Base-by-base conservation (phyloP, 2,888 invertebrate species). In the Drosophila nr. perissopoda region DNA sequence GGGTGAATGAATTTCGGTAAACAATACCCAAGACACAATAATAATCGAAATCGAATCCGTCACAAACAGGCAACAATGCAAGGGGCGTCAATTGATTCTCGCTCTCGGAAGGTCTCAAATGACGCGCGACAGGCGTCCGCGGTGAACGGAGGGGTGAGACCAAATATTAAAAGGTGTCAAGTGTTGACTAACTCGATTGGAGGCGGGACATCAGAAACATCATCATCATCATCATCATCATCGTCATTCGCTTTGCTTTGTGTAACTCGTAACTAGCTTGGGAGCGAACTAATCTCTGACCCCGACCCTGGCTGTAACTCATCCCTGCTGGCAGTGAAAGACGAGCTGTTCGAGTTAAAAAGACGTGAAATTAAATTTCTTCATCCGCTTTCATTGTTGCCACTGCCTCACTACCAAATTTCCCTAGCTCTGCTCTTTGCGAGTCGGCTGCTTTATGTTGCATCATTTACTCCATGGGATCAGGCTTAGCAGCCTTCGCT, bases 361-460 rank as follows among this genome's bases (percentile, higher is more conserved):
- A 82, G 89, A 89, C 80, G 87, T 89, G 83, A 91, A 91, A 92
- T 91, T 91, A 91, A 91, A 91, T 91, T 91, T 91, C 88, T 90
- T 90, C 61, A 87, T 85, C 81, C 87, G 89, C 89, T 80, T 83
- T 89, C 76, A 74, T 73, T 85, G 82, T 75, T 76, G 69, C 68
- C 72, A 62, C 61, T 59, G 34, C 36, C 42, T 36, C 40, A 21
- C n/a, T 27, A 10, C 58, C 51, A 29, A 5, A 4, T 38, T 40
- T 29, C 29, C 11, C 38, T n/a, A 6, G n/a, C 33, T 33, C 27
- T 54, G 16, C 16, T 51, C 31, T 16, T 6, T 40, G 33, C 11
- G 48, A 49, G 68, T 56, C 63, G 54, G 27, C n/a, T 70, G 73
- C 73, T 51, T 69, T 61, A 76, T 73, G 82, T 77, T 87, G 86